Base-by-base conservation (phyloP, 2,113 vertebrate genomes). In the Spilogale gracilis region DNA sequence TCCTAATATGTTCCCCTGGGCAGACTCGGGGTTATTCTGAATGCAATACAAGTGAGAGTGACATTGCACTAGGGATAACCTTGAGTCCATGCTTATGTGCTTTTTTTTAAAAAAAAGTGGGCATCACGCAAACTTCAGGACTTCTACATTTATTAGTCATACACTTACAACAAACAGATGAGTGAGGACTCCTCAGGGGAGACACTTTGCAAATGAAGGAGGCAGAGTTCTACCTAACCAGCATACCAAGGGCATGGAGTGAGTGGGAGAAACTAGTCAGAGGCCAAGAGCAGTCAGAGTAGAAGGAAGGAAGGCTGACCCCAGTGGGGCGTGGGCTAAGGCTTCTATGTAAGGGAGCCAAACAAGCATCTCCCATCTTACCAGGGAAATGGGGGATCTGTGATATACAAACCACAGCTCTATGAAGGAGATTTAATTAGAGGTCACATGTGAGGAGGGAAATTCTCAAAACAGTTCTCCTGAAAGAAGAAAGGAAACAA, bases 21-120 rank as follows among this genome's bases (percentile, higher is more conserved):
- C 82, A 94, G 30, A n/a, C 30, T 69, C 67, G 80, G 81, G 85
- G 81, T 76, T 82, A 74, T 30, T 96, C 86, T n/a, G 71, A 95
- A 25, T 1, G 30, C n/a, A 60, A 23, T 3, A 9, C 13, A 43
- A 88, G 79, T 14, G 32, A 54, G 17, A 94, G 61, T 16, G 16
- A 88, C 74, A 82, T 0, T 48, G 60, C 54, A 48, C 60, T 0
- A 76, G 16, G 30, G 38, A 61, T 30, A 79, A 74, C 50, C 61
- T 96, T 79, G 85, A 96, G 61, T 91, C 50, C 69, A 58, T 54
- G 86, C 45, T 69, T 65, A 52, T 5, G 10, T 14, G 11, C 32
- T 38, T 38, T 38, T 38, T 38, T 38, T 38, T 38, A 23, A 17
- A 48, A 32, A 83, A 83, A 89, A 43, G 54, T 21, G 83, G 69